A percentile compares a stretch with the other conserved stretches of the same genome.
phyloP scores from a whole-genome alignment of 92 coral and sea anemone genomes.

The Palythoa grandiflora region DNA sequence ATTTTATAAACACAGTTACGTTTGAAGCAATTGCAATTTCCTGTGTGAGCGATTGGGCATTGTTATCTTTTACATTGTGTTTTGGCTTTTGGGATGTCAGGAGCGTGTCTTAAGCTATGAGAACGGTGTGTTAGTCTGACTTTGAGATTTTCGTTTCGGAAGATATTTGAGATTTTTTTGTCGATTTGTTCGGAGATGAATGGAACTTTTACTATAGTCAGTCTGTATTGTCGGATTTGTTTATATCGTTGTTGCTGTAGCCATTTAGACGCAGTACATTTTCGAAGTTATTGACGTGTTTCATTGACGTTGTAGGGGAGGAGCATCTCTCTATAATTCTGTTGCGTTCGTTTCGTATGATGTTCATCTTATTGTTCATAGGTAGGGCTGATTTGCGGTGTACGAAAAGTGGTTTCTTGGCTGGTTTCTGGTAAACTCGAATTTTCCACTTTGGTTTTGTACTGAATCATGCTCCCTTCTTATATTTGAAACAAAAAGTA shows the following conservation, averaged over 20 bases:
- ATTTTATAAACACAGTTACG: background rate
- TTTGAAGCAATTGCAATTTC: background rate
- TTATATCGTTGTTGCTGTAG: no score
- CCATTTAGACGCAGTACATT: background rate
- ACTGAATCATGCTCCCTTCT: no score
- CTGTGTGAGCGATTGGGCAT: background rate
- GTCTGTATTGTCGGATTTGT: no score
- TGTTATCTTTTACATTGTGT: background rate
- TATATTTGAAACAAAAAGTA: no score
- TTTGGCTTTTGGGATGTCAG: background rate
- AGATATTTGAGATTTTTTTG: no score
- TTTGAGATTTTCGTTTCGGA: no score
- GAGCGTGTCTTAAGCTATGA: no score
- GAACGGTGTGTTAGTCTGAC: no score
- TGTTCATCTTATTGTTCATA: background rate
- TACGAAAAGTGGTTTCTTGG: background rate
- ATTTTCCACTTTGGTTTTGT: no score
- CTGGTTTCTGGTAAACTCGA: background rate
- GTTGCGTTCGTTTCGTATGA: no score
- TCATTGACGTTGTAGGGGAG: background rate
- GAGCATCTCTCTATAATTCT: background rate
- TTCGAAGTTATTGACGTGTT: background rate
- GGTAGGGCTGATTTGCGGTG: constrained; percentile 11
- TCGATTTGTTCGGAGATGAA: no score
- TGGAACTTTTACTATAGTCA: no score